These are phyloP conservation scores for Acrobasis repandana DNA, from an alignment of 2,888 invertebrate genomes.

Conservation along the genomic window DNA sequence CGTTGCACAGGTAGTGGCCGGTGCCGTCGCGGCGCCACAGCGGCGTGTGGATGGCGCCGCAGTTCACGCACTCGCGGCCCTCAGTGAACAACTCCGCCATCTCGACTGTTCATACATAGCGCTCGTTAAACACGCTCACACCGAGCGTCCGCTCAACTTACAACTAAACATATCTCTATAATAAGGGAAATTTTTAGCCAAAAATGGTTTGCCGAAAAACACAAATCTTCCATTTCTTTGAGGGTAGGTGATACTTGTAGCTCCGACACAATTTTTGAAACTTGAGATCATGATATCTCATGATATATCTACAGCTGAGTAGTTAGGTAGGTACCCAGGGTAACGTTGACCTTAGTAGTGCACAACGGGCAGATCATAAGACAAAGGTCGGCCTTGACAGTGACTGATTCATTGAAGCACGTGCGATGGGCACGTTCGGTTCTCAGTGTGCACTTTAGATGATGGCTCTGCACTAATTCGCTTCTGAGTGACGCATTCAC, in stretches of 20 bases:
- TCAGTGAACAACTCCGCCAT: slow-evolving; percentile 92
- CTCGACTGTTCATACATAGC: slow-evolving; percentile 73
- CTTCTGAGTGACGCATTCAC: slow-evolving; percentile 1
- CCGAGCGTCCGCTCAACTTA: slow-evolving; percentile 34
- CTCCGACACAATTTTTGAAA: too few species aligned
- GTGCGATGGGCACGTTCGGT: slow-evolving; percentile 30
- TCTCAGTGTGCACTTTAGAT: not conserved
- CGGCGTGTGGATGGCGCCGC: slow-evolving; percentile 98
- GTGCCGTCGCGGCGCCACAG: slow-evolving; percentile 99
- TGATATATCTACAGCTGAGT: too few species aligned
- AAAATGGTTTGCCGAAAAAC: too few species aligned
- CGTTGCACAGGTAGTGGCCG: slow-evolving; percentile 99
- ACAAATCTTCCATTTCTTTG: too few species aligned
- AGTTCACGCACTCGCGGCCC: slow-evolving; percentile 98
- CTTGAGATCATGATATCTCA: too few species aligned
- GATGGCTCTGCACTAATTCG: slow-evolving; percentile 5
- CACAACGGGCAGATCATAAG: not conserved
- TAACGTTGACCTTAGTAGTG: not conserved
- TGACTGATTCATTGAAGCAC: slow-evolving; percentile 40
- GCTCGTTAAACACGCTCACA: slow-evolving; percentile 35
- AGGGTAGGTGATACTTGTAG: too few species aligned
- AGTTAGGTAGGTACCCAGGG: too few species aligned
- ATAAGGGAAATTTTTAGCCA: too few species aligned
- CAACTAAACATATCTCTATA: not conserved
- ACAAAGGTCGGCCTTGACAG: slow-evolving; percentile 43